A percentile compares a stretch with the other conserved stretches of the same genome.
These are phyloP conservation scores for Macquaria australasica DNA, from an alignment of 2,113 vertebrate genomes.

Conservation along the genomic window DNA sequence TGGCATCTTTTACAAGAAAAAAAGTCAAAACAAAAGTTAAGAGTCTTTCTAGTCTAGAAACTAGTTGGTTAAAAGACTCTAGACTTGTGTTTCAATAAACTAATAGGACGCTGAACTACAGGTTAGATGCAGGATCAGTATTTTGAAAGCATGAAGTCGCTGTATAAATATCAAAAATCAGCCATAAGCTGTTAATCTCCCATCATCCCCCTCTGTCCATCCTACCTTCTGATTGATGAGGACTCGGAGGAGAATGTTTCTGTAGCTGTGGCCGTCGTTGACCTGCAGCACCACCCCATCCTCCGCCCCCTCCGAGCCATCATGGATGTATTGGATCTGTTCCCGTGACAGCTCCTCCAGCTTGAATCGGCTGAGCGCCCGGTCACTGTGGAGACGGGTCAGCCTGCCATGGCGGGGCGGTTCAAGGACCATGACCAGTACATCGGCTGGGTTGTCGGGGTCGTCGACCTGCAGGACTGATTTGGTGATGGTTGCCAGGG, in stretches of 20 bases:
- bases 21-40: background rate
- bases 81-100: background rate
- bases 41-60: no score
- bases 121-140: background rate
- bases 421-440: slow-evolving; percentile 88
- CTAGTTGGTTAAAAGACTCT: background rate
- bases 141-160: background rate
- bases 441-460: slow-evolving; percentile 90
- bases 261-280: slow-evolving; percentile 92
- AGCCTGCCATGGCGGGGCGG: slow-evolving; percentile 88
- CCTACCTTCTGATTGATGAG: slow-evolving; percentile 87
- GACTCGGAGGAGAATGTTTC: slow-evolving; percentile 88
- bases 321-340: slow-evolving; percentile 89
- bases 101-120: background rate
- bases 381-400: slow-evolving; percentile 71
- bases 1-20: no score
- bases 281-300: slow-evolving; percentile 89
- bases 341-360: slow-evolving; percentile 86
- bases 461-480: slow-evolving; percentile 89
- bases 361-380: slow-evolving; percentile 72
- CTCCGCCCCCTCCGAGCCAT: slow-evolving; percentile 81
- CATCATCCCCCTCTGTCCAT: background rate
- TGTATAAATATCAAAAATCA: background rate
- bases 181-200: background rate
- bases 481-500: slow-evolving; percentile 78